Evolutionary conservation across 2,888 invertebrate species (phyloP), one percentile per base, ranked within the genome.

Genomic region (Apamea crenata): DNA sequence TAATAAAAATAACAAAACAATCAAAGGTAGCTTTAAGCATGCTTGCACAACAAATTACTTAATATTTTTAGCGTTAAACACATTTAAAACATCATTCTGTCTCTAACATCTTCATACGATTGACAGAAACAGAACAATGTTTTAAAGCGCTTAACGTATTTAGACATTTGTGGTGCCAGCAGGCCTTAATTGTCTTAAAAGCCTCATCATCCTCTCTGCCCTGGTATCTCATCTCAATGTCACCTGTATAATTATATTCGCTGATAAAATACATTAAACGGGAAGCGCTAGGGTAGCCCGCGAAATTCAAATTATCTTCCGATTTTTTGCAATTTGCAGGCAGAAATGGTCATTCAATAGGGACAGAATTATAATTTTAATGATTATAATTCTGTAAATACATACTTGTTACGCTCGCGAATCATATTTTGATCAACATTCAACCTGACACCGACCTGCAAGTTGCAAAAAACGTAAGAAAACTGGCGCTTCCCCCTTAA

Each of bases 251-350:
- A 18, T 32, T 18, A 32, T 32, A 59, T 32, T 71, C 1, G 8
- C 4, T 47, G 40, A 78, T 61, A 61, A 70, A 79, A 65, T 56
- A 44, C 53, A 63, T 63, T 63, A 53, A 1, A 7, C 25, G 53
- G 53, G 21, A 53, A 53, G 25, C 53, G 25, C 25, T 10, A 53
- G 53, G 25, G 2, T 56, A 25, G 53, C 53, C 10, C 53, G 3
- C 53, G 53, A 25, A 56, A 56, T 56, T 53, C 2, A 0, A 44
- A 3, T 10, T 25, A 2, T 53, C 25, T 25, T 25, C 25, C 0
- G 53, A 25, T 53, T 25, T 44, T 53, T 25, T 53, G 25, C 53
- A 53, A 53, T 25, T 53, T 53, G 0, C 53, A 53, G 53, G 10
- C 44, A 44, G 4, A 56, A n/a, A n/a, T 56, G 25, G n/a, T 25